phyloP scores from a whole-genome alignment of 2,888 invertebrate species.

The Tachina lurida region DNA sequence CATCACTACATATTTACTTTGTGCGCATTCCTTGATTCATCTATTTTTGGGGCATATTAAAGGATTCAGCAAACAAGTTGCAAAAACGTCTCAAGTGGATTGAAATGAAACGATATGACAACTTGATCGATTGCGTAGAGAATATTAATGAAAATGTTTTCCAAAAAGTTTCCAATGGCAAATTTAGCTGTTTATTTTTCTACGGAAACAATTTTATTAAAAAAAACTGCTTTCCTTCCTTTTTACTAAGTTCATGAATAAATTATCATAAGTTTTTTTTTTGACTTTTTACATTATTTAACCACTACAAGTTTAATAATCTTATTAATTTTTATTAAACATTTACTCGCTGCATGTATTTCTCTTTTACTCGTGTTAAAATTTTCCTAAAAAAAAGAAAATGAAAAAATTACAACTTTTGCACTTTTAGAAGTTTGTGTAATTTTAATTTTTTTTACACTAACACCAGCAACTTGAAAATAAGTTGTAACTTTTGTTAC shows the following conservation, averaged over 20 bases:
- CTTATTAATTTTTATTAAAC: constrained; percentile 10
- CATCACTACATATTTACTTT: too few species aligned
- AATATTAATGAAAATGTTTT: too few species aligned
- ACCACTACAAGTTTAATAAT: constrained; percentile 22
- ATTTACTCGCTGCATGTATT: neutral
- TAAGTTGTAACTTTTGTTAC: constrained; percentile 28
- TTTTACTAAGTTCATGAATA: constrained; percentile 9
- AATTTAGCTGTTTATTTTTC: too few species aligned
- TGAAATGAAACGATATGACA: too few species aligned
- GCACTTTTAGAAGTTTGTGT: constrained; percentile 27
- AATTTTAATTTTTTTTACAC: constrained; percentile 45
- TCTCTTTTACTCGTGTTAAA: neutral
- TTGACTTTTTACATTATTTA: neutral
- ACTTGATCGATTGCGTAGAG: too few species aligned
- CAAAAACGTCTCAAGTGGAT: too few species aligned
- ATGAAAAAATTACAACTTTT: constrained; percentile 9
- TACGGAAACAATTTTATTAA: too few species aligned
- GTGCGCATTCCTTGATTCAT: too few species aligned
- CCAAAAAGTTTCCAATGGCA: too few species aligned
- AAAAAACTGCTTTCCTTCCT: neutral
- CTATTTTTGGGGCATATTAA: too few species aligned
- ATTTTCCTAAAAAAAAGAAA: neutral
- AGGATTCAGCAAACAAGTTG: too few species aligned
- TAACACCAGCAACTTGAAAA: constrained; percentile 19
- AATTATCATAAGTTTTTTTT: neutral